Conservation (phyloP, 2,888 invertebrate genomes). For the Leucophora obtusa region DNA sequence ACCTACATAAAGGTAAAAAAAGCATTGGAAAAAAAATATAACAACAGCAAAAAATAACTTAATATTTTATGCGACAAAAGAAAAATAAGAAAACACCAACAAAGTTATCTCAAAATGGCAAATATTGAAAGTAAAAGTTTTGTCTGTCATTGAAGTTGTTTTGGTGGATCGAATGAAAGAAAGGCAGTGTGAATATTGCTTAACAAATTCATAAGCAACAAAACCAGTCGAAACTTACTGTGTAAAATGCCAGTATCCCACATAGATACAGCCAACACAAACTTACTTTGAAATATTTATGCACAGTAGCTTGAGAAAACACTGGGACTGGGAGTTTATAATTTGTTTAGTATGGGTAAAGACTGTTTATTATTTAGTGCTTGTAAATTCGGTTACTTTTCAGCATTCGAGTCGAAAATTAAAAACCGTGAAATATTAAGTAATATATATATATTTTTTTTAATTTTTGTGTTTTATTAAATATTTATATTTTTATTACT, state of each 20-base stretch:
- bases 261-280: conserved; percentile 25
- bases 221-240: conserved; percentile 8
- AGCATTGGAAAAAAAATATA: not conserved
- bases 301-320: not conserved
- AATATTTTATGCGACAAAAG: conserved; percentile 16
- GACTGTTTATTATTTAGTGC: no score
- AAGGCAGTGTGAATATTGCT: conserved; percentile 38
- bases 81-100: conserved; percentile 3
- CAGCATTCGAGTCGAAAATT: no score
- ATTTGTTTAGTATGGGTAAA: not conserved
- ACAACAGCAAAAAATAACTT: conserved; percentile 8
- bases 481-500: no score
- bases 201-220: conserved; percentile 53
- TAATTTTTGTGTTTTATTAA: no score
- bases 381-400: no score
- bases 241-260: not conserved
- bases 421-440: no score
- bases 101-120: conserved; percentile 28
- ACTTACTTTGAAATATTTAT: not conserved
- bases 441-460: no score
- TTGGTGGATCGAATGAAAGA: not conserved
- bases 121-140: conserved; percentile 62
- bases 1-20: conserved; percentile 58
- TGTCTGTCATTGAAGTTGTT: conserved; percentile 17
- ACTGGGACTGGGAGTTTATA: not conserved